These are phyloP conservation scores for Corythaeola cristata DNA, from an alignment of 2,113 vertebrate species.

Conservation along the genomic window DNA sequence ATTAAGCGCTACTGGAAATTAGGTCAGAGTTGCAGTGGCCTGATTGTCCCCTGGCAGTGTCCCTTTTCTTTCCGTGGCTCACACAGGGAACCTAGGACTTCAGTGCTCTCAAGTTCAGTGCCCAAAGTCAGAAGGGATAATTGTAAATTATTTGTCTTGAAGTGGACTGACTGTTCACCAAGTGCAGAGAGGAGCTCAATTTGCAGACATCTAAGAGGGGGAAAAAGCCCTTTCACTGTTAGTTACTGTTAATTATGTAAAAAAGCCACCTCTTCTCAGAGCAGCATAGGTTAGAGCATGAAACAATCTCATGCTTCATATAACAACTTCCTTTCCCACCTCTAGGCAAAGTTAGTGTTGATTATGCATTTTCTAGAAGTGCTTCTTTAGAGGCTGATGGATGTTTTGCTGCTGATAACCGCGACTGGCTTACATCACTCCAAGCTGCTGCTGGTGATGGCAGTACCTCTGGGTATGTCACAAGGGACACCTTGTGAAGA, in stretches of 20 bases:
- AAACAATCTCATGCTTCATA: not conserved
- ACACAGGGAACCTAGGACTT: rapidly evolving
- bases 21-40: not conserved
- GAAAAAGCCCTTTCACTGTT: not conserved
- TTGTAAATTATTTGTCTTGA: not conserved
- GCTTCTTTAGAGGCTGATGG: not conserved
- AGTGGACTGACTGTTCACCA: not conserved
- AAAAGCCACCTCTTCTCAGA: not conserved
- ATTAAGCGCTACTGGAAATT: not conserved
- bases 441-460: not conserved
- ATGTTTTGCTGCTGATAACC: not conserved
- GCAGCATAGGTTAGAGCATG: not conserved
- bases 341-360: not conserved
- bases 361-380: not conserved
- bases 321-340: not conserved
- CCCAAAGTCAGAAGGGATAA: not conserved
- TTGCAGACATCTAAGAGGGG: not conserved
- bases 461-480: not conserved
- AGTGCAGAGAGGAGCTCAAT: not conserved
- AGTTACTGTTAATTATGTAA: not conserved
- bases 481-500: not conserved
- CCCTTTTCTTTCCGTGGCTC: not conserved
- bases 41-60: not conserved
- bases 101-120: not conserved
- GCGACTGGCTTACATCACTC: rapidly evolving